phyloP scores from a whole-genome alignment of 2,797 vertebrate species.

The Siniperca obscura region DNA sequence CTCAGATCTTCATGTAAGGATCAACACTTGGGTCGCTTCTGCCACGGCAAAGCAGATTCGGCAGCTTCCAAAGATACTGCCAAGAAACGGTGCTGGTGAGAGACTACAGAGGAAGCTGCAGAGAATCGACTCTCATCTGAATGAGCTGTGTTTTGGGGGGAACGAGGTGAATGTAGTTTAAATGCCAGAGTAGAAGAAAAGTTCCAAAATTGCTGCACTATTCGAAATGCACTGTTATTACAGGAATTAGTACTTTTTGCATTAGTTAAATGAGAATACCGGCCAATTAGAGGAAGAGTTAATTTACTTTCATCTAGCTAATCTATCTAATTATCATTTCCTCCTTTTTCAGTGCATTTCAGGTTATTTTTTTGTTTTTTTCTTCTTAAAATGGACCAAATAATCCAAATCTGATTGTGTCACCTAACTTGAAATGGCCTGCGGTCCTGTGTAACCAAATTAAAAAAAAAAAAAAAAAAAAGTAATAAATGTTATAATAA shows the following conservation, averaged over 20 bases:
- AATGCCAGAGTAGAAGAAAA: accelerated
- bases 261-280: constrained; percentile 15
- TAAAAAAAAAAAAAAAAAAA: too few relatives aligned
- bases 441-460: neutral
- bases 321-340: neutral
- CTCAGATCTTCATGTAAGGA: accelerated
- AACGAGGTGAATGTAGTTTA: neutral
- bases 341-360: neutral
- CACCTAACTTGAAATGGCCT: neutral
- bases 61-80: constrained; percentile 30
- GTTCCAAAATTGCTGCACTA: neutral
- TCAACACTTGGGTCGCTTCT: constrained; percentile 45
- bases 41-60: constrained; percentile 26
- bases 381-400: neutral
- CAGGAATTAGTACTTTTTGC: neutral
- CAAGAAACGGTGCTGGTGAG: accelerated
- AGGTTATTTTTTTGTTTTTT: neutral
- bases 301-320: neutral
- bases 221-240: neutral
- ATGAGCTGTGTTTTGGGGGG: accelerated
- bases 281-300: neutral
- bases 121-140: constrained; percentile 23
- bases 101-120: constrained; percentile 57
- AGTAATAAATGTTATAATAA: neutral
- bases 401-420: neutral